Percentiles rank a stretch among this genome's conserved stretches.
Evolutionary conservation across 2,797 vertebrate species (phyloP).

Genomic region (Xyrichtys novacula): DNA sequence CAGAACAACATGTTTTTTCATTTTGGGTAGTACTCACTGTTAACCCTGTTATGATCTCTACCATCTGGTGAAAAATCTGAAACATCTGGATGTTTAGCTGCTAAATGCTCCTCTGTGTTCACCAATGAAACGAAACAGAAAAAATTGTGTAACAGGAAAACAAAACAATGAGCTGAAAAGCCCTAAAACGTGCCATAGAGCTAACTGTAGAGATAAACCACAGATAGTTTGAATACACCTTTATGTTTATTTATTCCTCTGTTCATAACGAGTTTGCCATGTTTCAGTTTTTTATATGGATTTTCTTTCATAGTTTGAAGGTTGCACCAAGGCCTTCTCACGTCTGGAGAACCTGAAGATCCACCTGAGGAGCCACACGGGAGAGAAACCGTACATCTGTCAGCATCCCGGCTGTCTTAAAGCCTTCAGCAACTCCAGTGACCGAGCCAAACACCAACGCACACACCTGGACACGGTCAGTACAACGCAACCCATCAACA

Average conservation of each 20-base stretch:
- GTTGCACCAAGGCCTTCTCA: slow-evolving; percentile 83
- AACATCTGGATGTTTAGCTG: not conserved
- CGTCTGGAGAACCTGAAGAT: slow-evolving; percentile 86
- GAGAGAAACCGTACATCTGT: slow-evolving; percentile 84
- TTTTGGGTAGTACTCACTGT: not conserved
- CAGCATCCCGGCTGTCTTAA: slow-evolving; percentile 83
- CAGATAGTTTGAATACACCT: too few relatives aligned
- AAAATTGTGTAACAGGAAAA: not conserved
- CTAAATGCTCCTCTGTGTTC: slow-evolving; percentile 4
- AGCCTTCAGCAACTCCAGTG: slow-evolving; percentile 86
- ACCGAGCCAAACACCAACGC: slow-evolving; percentile 84
- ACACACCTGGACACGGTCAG: slow-evolving; percentile 85
- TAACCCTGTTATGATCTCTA: not conserved
- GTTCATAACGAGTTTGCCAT: too few relatives aligned
- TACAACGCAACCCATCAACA: not conserved
- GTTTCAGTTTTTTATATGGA: too few relatives aligned
- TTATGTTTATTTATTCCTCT: not conserved
- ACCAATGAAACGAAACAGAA: not conserved
- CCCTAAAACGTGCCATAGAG: not conserved
- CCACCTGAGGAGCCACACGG: slow-evolving; percentile 83
- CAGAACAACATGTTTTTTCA: slow-evolving; percentile 1
- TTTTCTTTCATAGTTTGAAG: slow-evolving; percentile 75
- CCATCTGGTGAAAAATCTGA: slow-evolving; percentile 5
- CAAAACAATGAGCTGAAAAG: not conserved
- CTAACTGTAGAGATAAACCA: not conserved